These are phyloP conservation scores for Crax fasciolata DNA, from an alignment of 2,797 vertebrate species.

Conservation along the genomic window DNA sequence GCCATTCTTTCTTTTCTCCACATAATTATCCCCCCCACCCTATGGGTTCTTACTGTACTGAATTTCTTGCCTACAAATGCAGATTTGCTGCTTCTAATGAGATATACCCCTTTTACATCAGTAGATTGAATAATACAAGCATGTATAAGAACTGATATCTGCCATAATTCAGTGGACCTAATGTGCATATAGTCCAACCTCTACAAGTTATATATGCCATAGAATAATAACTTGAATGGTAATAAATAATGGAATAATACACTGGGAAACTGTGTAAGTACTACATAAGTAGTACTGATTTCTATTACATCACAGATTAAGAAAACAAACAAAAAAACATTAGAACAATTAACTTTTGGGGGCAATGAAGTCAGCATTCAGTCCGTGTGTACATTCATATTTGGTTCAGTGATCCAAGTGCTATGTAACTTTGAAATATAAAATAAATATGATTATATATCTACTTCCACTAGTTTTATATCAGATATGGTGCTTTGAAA, in stretches of 20 bases:
- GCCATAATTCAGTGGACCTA: constrained; percentile 23
- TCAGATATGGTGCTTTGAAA: background rate
- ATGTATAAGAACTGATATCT: background rate
- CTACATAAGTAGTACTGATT: background rate
- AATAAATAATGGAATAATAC: background rate
- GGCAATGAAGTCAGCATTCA: background rate
- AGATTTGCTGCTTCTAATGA: constrained; percentile 31
- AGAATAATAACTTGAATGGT: background rate
- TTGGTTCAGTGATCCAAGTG: background rate
- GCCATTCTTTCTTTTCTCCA: background rate
- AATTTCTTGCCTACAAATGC: background rate
- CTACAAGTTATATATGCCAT: background rate
- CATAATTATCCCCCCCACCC: rapidly evolving
- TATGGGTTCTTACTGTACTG: background rate
- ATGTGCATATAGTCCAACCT: background rate
- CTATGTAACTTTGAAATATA: background rate
- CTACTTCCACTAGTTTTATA: background rate
- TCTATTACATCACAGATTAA: background rate
- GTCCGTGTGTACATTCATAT: background rate
- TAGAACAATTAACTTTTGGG: background rate
- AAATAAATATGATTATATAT: rapidly evolving
- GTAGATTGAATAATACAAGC: background rate
- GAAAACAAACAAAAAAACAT: background rate
- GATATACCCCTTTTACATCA: background rate
- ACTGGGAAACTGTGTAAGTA: too few relatives aligned